phyloP scores from a whole-genome alignment of 2,888 invertebrate genomes.

The Silvanus unidentatus region DNA sequence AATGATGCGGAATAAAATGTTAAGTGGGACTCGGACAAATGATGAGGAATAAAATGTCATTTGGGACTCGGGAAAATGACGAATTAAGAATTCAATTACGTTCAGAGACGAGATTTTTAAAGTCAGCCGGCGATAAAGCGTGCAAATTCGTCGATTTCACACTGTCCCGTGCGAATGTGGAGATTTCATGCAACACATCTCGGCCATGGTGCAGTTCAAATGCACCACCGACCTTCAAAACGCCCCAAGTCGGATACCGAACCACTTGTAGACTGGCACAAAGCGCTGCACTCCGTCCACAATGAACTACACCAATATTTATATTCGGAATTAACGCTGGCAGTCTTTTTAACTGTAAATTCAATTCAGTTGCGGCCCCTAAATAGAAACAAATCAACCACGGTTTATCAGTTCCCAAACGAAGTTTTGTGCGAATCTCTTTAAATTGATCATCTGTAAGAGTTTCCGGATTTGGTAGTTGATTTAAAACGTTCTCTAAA shows the following conservation, averaged over 20 bases:
- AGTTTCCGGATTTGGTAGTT: constrained; percentile 56
- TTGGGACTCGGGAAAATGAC: not conserved
- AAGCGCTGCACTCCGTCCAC: constrained; percentile 51
- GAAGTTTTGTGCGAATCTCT: constrained; percentile 24
- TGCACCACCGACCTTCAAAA: constrained; percentile 68
- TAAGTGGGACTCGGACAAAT: not conserved
- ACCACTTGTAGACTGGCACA: constrained; percentile 56
- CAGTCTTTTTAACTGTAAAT: constrained; percentile 56
- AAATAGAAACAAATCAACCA: constrained; percentile 55
- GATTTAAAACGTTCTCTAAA: constrained; percentile 52
- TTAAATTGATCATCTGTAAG: constrained; percentile 48
- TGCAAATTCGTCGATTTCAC: constrained; percentile 53
- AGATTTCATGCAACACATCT: constrained; percentile 52
- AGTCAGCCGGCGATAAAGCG: constrained; percentile 58
- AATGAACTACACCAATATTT: constrained; percentile 57
- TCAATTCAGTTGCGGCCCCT: constrained; percentile 49
- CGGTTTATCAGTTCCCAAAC: constrained; percentile 39
- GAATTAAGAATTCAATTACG: too few species aligned
- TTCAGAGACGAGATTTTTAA: constrained; percentile 51
- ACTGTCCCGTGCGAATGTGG: constrained; percentile 61
- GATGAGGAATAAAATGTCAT: not conserved
- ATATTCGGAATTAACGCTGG: constrained; percentile 53
- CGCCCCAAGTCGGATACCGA: constrained; percentile 62
- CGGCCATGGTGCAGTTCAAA: constrained; percentile 69
- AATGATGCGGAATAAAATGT: not conserved